Percentiles rank a stretch among this genome's conserved stretches.
Conservation (phyloP, 2,113 vertebrate genomes). For the Chauna torquata region DNA sequence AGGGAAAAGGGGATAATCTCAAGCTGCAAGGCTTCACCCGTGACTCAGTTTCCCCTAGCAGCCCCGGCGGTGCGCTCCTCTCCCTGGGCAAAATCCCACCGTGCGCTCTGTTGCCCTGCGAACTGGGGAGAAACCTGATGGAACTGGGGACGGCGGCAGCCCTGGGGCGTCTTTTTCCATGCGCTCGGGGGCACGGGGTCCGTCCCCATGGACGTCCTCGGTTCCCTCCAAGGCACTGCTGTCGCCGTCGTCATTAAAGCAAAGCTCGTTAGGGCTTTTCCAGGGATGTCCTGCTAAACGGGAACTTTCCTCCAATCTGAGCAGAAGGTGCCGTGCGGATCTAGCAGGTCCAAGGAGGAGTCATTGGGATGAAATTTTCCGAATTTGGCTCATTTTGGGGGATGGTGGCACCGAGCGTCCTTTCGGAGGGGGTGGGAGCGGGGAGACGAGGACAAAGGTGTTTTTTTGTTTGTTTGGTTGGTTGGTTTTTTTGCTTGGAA, state of each 20-base stretch:
- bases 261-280: not conserved
- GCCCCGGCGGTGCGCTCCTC: no score
- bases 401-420: not conserved
- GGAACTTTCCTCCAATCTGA: not conserved
- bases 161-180: fast-evolving
- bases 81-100: not conserved
- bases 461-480: not conserved
- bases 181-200: fast-evolving
- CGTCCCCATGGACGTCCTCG: not conserved
- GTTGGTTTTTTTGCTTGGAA: not conserved
- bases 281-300: fast-evolving
- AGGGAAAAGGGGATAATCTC: not conserved
- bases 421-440: not conserved
- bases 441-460: not conserved
- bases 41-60: not conserved
- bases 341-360: not conserved
- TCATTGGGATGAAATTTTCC: not conserved
- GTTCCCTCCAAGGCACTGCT: not conserved
- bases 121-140: not conserved
- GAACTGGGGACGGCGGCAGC: not conserved
- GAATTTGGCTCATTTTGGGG: not conserved
- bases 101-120: not conserved
- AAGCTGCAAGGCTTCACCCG: fast-evolving
- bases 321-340: fast-evolving
- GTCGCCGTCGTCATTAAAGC: not conserved